Evolutionary conservation across 2,888 invertebrate genomes (phyloP), one percentile per base, ranked within the genome.

Genomic region (Plagodis dolabraria): DNA sequence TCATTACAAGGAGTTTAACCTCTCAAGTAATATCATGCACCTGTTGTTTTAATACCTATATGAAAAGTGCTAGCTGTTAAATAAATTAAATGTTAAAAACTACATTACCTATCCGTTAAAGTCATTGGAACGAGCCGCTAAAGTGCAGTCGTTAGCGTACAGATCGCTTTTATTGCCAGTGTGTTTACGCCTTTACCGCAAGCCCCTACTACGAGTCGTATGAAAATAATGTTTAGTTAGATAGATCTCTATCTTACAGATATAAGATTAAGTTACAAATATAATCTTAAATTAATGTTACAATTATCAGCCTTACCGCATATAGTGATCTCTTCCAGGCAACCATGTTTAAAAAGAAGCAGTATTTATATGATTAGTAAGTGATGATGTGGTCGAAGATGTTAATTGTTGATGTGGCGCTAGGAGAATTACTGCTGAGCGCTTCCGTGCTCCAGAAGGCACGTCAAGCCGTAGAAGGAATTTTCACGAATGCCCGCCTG

Each of bases 171-270:
- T 67, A 67, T 67, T 65, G 63, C 62, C 49, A 47, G 60, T 64
- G 55, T 67, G 64, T 69, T 65, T 72, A 67, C 63, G 55, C 64
- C 58, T 64, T 62, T 65, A 63, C 66, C 64, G 52, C 66, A 62
- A 63, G 12, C 55, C 57, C 59, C 53, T 59, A 65, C 64, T 53
- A 60, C 45, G 51, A 52, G 54, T 53, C n/a, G 8, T 8, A 38
- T 38, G 1, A 38, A 8, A 38, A 9, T 38, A 8, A 38, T 38
- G 7, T 38, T 38, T 8, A 38, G 38, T 9, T 1, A 38, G 38
- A 38, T 7, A 38, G 9, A 9, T 8, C 38, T 9, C 5, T 7
- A 7, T 38, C 1, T 38, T 38, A 38, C 38, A 22, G 2, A n/a
- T n/a, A n/a, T 22, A 22, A 4, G 38, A 38, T 38, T 38, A 38